These are phyloP conservation scores for Macrosteles quadrilineatus DNA, from an alignment of 1,140 invertebrate species.

Conservation along the genomic window DNA sequence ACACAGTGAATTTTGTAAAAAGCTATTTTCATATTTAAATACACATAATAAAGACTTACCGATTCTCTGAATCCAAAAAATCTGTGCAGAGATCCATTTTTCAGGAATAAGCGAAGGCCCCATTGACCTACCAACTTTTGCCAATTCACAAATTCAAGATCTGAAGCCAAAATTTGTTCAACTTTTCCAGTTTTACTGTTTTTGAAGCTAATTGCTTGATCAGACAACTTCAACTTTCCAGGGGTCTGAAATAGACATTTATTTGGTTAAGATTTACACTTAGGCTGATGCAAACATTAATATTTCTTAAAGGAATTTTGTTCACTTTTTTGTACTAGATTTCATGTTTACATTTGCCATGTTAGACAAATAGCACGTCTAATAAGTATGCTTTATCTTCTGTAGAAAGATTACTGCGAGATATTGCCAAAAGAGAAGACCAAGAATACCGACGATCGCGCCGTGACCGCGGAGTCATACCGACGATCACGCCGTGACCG, in stretches of 20 bases:
- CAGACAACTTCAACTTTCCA: conserved; percentile 89
- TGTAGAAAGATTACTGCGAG: too few species aligned
- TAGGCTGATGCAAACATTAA: background rate
- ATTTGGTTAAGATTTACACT: background rate
- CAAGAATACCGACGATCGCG: background rate
- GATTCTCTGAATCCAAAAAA: conserved; percentile 93
- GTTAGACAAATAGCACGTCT: background rate
- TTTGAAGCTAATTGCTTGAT: conserved; percentile 91
- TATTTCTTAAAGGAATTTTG: background rate
- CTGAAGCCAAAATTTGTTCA: conserved; percentile 79
- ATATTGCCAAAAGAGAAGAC: background rate
- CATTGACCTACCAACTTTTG: conserved; percentile 87
- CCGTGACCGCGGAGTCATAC: too few species aligned
- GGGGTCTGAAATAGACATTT: conserved; percentile 59
- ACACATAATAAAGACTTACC: too few species aligned
- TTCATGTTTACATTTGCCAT: background rate
- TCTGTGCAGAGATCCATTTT: conserved; percentile 87
- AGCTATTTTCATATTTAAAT: too few species aligned
- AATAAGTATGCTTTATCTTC: too few species aligned
- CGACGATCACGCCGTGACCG: too few species aligned
- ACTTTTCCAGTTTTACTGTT: conserved; percentile 97
- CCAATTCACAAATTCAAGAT: conserved; percentile 91
- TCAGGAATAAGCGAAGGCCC: conserved; percentile 88
- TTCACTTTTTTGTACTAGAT: background rate
- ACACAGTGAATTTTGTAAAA: too few species aligned